Base-by-base conservation (phyloP, 1,140 invertebrate species). In the Melanaphis sacchari region DNA sequence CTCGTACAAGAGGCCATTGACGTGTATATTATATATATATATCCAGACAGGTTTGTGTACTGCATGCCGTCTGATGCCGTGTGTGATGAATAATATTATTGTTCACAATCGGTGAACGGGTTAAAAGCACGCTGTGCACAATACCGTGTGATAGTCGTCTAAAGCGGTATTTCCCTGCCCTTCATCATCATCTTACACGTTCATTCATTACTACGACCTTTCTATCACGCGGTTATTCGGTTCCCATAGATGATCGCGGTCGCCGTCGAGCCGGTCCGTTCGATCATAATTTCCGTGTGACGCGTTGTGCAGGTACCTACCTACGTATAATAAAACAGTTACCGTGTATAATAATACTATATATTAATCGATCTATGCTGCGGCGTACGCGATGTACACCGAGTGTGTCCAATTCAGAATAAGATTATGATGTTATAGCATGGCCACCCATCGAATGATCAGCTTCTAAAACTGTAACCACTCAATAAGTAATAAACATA, bases 91-190 rank as follows among this genome's bases (percentile, higher is more conserved):
- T 54, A 26, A 89, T 85, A 26, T 40, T 82, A 41, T 76, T 76
- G 59, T 89, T 89, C 87, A 52, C 46, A n/a, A 54, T 89, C 88
- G 24, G 88, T 76, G 59, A 90, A 90, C 88, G 88, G 88, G 52
- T 90, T 90, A 59, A 90, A 54, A 90, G 15, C 52, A 49, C 87
- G 46, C 87, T 46, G 46, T 66, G 87, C 46, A 24, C 87, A 90
- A 31, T 52, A 90, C 36, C 88, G 88, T 90, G 88, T 54, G 88
- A 90, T 59, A 59, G 38, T 89, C 87, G 87, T 11, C n/a, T 54
- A 22, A 22, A n/a, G 87, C 49, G 49, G 46, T 54, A 24, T 24
- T 6, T 22, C 82, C 38, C 22, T 9, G 40, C 40, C 9, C 22
- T 40, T 24, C 40, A 24, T 24, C 2, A 84, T n/a, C n/a, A n/a